Base-by-base conservation (phyloP, 2,113 vertebrate species). In the Rostratula benghalensis region DNA sequence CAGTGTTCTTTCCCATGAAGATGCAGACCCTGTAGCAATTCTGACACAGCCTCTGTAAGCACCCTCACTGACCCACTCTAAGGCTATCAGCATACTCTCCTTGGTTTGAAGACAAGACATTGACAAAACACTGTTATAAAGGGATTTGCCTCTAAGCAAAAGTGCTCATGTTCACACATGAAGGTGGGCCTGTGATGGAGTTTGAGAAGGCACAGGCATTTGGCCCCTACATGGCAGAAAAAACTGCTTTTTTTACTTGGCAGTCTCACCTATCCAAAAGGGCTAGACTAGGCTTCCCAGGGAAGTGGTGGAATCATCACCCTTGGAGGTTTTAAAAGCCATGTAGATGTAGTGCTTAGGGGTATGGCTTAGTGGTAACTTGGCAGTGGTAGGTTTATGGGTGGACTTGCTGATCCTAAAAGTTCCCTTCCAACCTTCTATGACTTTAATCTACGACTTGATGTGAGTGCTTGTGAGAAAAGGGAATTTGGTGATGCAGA, bases 141-240 rank as follows among this genome's bases (percentile, higher is more conserved):
- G 4, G 6, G 37, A 63, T 77, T 69, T 54, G 6, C 5, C 46
- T 73, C 63, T 61, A 28, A 69, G 54, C 5, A 37, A 16, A 63
- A 71, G 24, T 63, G n/a, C 25, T 85, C 4, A 1, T 33, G 18
- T 65, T 85, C 25, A 64, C 39, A 60, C 1, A 0, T 39, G 25
- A 45, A 63, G 7, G 11, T 45, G 15, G 30, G 23, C 7, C 2
- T 84, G 60, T 73, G 48, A 16, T 83, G 53, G 53, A 71, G 53
- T n/a, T 64, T 68, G 67, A 92, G 53, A 69, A 61, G 53, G 43
- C 48, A 82, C 14, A 71, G 30, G 11, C 27, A n/a, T n/a, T n/a
- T n/a, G n/a, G n/a, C n/a, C n/a, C n/a, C n/a, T n/a, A n/a, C n/a
- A n/a, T n/a, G n/a, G n/a, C n/a, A n/a, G n/a, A n/a, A n/a, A n/a